Base-by-base conservation (phyloP, 1,140 invertebrate species). In the Eciton burchellii region DNA sequence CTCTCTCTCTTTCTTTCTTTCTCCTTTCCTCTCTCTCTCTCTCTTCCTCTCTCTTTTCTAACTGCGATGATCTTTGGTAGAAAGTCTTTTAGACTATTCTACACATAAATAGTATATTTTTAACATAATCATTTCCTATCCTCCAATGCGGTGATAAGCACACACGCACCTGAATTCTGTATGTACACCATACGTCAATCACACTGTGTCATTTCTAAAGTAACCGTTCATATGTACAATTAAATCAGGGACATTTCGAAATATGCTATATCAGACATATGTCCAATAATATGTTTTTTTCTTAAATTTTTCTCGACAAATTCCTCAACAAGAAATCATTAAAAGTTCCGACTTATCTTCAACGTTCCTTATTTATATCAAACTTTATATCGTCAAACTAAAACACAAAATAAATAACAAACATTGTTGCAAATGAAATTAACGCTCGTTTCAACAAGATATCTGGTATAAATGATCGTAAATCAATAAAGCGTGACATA, bases 201-300 rank as follows among this genome's bases (percentile, higher is more conserved):
- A 73, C 82, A 72, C 85, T 63, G 49, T 68, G 59, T 70, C 35
- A 70, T 63, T 84, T 87, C 72, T 84, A 82, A 86, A 83, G 81
- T 82, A 86, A 87, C 81, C 83, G 82, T 88, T 83, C 82, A 63
- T 90, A 91, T 90, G 72, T 90, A 91, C 90, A 91, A 86, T 89
- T 88, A 85, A 89, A 86, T 54, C 29, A 63, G 52, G 49, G 29
- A 68, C 71, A 85, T 74, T 43, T 57, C 26, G 45, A 86, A 86
- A 83, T 86, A 87, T 83, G 84, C 85, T 74, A 86, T 79, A 86
- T n/a, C 54, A 72, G 29, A 45, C 63, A 35, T 19, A 29, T 19
- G 43, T 14, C n/a, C 14, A 52, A 26, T 47, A 19, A n/a, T 9
- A 54, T 9, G 5, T 3, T 16, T 45, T 8, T 54, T 43, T 54